Evolutionary conservation across 2,113 vertebrate species (phyloP).

Genomic region (Tyto alba): DNA sequence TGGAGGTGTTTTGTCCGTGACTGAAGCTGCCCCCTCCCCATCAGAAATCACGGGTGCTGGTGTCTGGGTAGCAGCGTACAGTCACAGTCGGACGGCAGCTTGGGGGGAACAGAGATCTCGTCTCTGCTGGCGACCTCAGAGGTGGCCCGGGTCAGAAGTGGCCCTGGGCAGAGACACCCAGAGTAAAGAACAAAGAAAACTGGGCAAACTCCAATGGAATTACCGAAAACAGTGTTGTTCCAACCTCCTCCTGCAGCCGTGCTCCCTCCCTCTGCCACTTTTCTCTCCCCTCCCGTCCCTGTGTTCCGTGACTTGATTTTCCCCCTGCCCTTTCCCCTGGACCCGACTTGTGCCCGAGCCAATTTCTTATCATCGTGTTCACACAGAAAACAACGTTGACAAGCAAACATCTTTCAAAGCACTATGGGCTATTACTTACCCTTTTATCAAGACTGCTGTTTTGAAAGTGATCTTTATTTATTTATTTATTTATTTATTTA

Average conservation of each 20-base stretch:
- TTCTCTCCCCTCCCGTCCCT: neutral
- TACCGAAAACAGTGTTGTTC: rapidly evolving
- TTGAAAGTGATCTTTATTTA: neutral
- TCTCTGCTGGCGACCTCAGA: neutral
- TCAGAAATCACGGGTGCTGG: rapidly evolving
- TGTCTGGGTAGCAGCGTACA: rapidly evolving
- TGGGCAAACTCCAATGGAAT: neutral
- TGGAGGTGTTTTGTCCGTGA: neutral
- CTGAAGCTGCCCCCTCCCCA: neutral
- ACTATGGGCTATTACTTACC: neutral
- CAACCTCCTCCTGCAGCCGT: neutral
- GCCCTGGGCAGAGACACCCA: neutral
- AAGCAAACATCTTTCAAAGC: neutral
- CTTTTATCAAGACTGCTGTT: neutral
- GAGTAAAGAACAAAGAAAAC: neutral
- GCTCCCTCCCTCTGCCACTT: neutral
- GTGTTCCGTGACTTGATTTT: rapidly evolving
- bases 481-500: neutral
- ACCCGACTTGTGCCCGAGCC: neutral
- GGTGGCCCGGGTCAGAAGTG: neutral
- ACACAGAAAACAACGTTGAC: neutral
- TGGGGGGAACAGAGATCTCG: rapidly evolving
- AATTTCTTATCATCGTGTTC: rapidly evolving
- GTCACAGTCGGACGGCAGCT: rapidly evolving
- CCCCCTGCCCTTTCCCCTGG: neutral